Conservation (phyloP, 1,140 invertebrate species). For the Drusus annulatus region DNA sequence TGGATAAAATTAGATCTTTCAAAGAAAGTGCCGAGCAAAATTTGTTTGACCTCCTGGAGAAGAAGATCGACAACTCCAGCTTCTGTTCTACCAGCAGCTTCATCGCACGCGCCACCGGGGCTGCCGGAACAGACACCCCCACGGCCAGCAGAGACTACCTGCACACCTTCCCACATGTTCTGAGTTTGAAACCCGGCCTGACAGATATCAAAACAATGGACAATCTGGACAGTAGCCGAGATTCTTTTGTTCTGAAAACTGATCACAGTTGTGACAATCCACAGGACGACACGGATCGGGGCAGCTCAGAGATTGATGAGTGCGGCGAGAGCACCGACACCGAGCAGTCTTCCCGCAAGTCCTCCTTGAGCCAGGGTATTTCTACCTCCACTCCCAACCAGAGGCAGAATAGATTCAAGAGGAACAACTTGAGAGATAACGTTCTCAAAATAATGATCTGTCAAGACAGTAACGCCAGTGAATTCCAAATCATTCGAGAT, state of each 20-base stretch:
- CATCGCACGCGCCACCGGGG: conserved; percentile 71
- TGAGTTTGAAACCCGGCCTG: conserved; percentile 62
- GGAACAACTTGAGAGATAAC: conserved; percentile 45
- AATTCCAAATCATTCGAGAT: too few relatives aligned
- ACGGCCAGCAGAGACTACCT: conserved; percentile 64
- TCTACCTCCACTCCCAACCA: conserved; percentile 54
- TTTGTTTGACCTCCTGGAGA: conserved; percentile 82
- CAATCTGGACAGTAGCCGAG: conserved; percentile 53
- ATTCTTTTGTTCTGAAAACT: conserved; percentile 31
- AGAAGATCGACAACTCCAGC: conserved; percentile 78
- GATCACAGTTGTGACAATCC: conserved; percentile 4
- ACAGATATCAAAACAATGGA: conserved; percentile 35
- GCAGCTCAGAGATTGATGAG: conserved; percentile 22
- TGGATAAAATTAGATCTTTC: conserved; percentile 54
- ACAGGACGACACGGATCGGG: not conserved
- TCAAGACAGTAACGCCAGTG: conserved; percentile 1
- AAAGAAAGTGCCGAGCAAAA: conserved; percentile 75
- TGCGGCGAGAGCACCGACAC: conserved; percentile 50
- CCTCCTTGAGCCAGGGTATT: conserved; percentile 31
- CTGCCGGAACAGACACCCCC: conserved; percentile 64
- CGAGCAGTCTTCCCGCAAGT: conserved; percentile 46
- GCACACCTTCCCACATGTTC: conserved; percentile 63
- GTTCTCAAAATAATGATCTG: conserved; percentile 46
- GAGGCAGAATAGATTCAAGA: conserved; percentile 16
- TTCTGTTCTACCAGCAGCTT: conserved; percentile 81